Evolutionary conservation across 2,797 vertebrate species (phyloP), one percentile per base, ranked within the genome.

Genomic region (Falco berigora): DNA sequence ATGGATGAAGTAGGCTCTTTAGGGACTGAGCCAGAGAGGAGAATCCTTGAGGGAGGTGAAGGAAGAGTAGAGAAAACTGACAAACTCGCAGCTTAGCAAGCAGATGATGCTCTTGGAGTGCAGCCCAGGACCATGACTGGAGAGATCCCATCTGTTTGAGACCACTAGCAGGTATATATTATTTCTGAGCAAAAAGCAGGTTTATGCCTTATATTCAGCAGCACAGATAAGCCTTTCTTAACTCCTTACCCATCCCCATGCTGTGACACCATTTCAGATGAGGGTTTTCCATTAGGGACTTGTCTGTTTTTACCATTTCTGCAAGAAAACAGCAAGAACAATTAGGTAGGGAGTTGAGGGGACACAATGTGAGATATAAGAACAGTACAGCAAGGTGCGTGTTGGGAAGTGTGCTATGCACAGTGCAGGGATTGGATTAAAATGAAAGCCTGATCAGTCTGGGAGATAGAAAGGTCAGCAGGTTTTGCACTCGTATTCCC

Each of bases 231-330:
- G 36, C 32, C 34, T 32, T 53, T 73, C 63, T 23, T 36, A 12
- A 4, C 9, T 77, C 20, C 94, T 92, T 62, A 95, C 95, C 95
- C 3, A 0, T 81, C 47, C 53, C 50, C 83, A n/a, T 0, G 59
- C 90, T 69, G 94, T 10, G 77, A 42, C 67, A 24, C n/a, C 0
- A 5, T 5, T 52, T 63, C 86, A 38, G 71, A 8, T 8, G 88
- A 76, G 52, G 66, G 32, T 21, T 74, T 61, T 63, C 84, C 91
- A 7, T 44, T 21, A 12, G 15, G 4, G 14, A 40, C 18, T 40
- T 59, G 50, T 7, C 71, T 78, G 55, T 18, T n/a, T 55, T 94
- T 86, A 10, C 86, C 88, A 17, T 94, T 93, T 52, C 94, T 96
- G 86, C 81, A 94, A 74, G 50, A 69, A 71, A 94, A 46, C 14